Base-by-base conservation (phyloP, 2,113 vertebrate species). In the Neogobius melanostomus region DNA sequence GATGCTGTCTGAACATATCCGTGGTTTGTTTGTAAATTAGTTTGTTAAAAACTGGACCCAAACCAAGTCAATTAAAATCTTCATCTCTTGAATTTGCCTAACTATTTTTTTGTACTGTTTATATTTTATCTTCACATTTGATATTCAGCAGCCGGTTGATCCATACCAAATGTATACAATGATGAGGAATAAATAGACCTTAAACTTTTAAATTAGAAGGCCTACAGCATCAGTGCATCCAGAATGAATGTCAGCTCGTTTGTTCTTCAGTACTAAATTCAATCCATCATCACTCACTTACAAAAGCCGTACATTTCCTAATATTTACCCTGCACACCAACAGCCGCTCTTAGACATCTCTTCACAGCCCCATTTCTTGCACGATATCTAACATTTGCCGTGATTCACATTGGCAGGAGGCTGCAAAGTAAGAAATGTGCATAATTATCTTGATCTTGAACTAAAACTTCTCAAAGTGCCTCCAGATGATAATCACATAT, bases 321-420 rank as follows among this genome's bases (percentile, higher is more conserved):
- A 63, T 74, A 68, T 78, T 68, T 51, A 60, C 45, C 66, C 64
- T 10, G 42, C 43, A 49, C 74, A 69, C 64, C 57, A 61, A 69
- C 64, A 52, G 42, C 56, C 59, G 68, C 66, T 46, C 9, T 74
- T 61, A 70, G 44, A 54, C 44, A 10, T 63, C 69, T 70, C 21
- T 50, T 21, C 7, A 45, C 21, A 61, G 28, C 17, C 8, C 6
- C 3, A 8, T 44, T 75, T 69, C 44, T 51, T 66, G 50, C 53
- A 6, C 56, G 36, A 42, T 42, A 69, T 45, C 52, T 64, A 8
- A 9, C 9, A 62, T 77, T 64, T 36, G 5, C 47, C 50, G 42
- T 16, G 67, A 64, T 57, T 68, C 53, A 49, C 57, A n/a, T 46
- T 60, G 53, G 54, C 63, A 61, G 36, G 50, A 4, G 43, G 9